Evolutionary conservation across 2,888 invertebrate genomes (phyloP), one percentile per base, ranked within the genome.

Genomic region (Cistogaster globosa): DNA sequence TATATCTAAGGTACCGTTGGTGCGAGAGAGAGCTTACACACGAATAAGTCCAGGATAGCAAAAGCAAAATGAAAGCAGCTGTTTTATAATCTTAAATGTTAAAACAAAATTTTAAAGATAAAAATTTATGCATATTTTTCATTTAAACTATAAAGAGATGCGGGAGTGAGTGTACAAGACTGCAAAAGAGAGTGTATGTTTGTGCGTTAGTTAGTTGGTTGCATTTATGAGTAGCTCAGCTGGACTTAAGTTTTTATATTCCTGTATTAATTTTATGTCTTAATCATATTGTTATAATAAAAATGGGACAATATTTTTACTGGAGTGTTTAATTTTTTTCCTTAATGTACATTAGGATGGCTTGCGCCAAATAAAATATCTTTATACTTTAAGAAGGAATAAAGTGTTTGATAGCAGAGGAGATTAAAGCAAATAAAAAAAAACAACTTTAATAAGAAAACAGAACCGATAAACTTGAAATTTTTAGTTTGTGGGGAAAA

Each of bases 51-150:
- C 12, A 48, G 14, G 36, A 11, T 58, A 63, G 65, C 67, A 77
- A 68, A 57, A 68, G 53, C 62, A 78, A 78, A 80, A 65, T 55
- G 18, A 55, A 12, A 80, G 67, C 84, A 82, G 84, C 72, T 85
- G 84, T 78, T 85, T 82, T 67, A 57, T n/a, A n/a, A n/a, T n/a
- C n/a, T n/a, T n/a, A n/a, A n/a, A n/a, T n/a, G n/a, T n/a, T n/a
- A n/a, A 82, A 76, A 69, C 16, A 63, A 57, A 81, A 32, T 32
- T 32, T 4, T 32, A 38, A 58, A 69, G 6, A 76, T 58, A 65
- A 69, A 82, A 76, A 42, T 58, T 69, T 58, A 75, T 81, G 68
- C 22, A 63, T 71, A 81, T 82, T 82, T 82, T 69, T 76, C 75
- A 82, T 82, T 69, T 55, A 76, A 76, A 82, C 69, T 75, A 63